Evolutionary conservation across 2,888 invertebrate species (phyloP).

Genomic region (Archaeoteleia sp.): DNA sequence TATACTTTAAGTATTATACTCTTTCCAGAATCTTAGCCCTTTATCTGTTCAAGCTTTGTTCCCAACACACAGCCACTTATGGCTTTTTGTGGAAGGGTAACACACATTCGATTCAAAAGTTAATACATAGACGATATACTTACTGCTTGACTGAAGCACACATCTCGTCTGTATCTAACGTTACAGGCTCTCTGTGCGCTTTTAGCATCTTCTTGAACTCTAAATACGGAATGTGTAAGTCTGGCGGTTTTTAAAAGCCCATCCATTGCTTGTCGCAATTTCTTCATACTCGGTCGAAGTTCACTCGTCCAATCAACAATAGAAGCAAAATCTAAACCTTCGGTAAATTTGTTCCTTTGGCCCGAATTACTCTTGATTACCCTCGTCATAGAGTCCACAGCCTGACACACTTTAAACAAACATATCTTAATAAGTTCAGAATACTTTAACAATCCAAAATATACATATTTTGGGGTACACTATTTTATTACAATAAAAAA

Average conservation of each 20-base stretch:
- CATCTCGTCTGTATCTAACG: slow-evolving; percentile 88
- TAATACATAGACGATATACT: too few species aligned
- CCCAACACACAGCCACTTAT: too few species aligned
- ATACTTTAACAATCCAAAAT: too few species aligned
- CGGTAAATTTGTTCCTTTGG: slow-evolving; percentile 83
- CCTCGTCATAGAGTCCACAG: slow-evolving; percentile 77
- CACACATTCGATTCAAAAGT: too few species aligned
- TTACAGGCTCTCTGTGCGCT: slow-evolving; percentile 83
- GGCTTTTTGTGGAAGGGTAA: too few species aligned
- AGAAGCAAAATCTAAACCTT: slow-evolving; percentile 81
- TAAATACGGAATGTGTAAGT: slow-evolving; percentile 88
- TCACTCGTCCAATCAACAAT: slow-evolving; percentile 86
- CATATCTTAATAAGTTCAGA: background rate
- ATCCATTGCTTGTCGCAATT: slow-evolving; percentile 87
- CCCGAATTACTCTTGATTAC: slow-evolving; percentile 76
- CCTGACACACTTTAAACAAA: slow-evolving; percentile 72
- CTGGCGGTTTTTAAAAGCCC: slow-evolving; percentile 85
- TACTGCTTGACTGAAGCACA: slow-evolving; percentile 94
- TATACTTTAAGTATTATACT: too few species aligned
- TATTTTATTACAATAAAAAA: background rate
- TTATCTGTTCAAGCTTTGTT: too few species aligned
- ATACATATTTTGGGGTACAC: too few species aligned
- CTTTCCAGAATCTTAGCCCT: too few species aligned
- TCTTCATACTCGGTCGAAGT: slow-evolving; percentile 86
- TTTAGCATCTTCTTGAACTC: slow-evolving; percentile 86